Percentiles rank a stretch among this genome's conserved stretches.
Evolutionary conservation across 2,888 invertebrate species (phyloP).

Genomic region (Apoda limacodes): DNA sequence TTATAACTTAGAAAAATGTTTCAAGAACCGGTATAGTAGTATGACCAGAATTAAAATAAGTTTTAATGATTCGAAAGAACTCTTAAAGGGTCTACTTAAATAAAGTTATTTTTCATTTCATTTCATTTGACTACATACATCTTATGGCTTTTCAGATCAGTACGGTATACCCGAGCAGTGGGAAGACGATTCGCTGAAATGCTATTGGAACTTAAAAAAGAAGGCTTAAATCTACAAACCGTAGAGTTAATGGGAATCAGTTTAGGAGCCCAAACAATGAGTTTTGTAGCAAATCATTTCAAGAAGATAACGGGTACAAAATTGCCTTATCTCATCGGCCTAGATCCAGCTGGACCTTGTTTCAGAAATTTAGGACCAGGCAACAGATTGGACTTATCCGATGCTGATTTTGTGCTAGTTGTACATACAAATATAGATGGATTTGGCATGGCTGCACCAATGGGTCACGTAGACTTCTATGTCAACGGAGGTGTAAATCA

Average conservation of each 20-base stretch:
- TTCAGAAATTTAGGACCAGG: conserved; percentile 41
- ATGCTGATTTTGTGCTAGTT: conserved; percentile 46
- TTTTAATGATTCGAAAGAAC: too few relatives aligned
- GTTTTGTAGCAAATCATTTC: conserved; percentile 44
- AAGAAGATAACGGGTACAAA: conserved; percentile 32
- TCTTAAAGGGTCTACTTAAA: too few relatives aligned
- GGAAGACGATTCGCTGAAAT: conserved; percentile 40
- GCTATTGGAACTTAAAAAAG: conserved; percentile 30
- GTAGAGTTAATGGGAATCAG: conserved; percentile 42
- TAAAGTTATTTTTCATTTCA: too few relatives aligned
- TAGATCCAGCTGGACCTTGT: conserved; percentile 50
- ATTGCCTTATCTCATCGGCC: conserved; percentile 32
- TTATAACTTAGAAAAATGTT: too few relatives aligned
- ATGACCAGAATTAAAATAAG: too few relatives aligned
- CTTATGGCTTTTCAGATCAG: conserved; percentile 46
- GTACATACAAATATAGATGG: conserved; percentile 45
- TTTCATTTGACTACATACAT: too few relatives aligned
- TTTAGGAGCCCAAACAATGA: conserved; percentile 41
- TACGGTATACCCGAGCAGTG: conserved; percentile 31
- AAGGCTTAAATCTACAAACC: conserved; percentile 38
- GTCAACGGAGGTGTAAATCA: conserved; percentile 49
- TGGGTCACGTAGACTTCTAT: conserved; percentile 47
- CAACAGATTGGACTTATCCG: conserved; percentile 35
- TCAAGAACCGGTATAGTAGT: too few relatives aligned
- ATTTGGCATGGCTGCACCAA: conserved; percentile 44